Conservation (phyloP, 2,797 vertebrate species). For the Halcyon chelicuti region DNA sequence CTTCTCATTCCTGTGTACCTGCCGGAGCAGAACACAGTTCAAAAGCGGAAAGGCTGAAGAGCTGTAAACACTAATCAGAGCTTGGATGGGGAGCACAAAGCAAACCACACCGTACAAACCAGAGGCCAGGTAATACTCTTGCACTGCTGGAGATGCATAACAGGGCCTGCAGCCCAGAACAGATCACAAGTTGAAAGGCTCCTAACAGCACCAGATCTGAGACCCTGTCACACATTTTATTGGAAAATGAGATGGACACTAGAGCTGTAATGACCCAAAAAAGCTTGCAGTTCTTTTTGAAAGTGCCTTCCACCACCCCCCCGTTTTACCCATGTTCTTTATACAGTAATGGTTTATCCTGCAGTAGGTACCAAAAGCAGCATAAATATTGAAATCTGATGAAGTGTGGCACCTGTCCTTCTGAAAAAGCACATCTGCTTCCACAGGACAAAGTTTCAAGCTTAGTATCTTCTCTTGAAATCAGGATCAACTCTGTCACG, state of each 20-base stretch:
- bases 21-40: too few relatives aligned
- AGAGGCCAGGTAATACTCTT: background rate
- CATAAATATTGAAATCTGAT: too few relatives aligned
- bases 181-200: background rate
- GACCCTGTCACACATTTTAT: background rate
- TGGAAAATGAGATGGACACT: background rate
- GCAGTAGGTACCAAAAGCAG: background rate
- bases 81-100: background rate
- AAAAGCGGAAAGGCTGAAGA: rapidly evolving
- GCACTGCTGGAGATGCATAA: rapidly evolving
- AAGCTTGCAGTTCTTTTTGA: background rate
- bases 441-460: background rate
- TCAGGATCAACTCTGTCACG: background rate
- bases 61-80: rapidly evolving
- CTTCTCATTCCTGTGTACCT: background rate
- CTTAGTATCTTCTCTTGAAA: background rate
- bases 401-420: background rate
- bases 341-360: background rate
- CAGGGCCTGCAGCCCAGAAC: rapidly evolving
- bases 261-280: background rate
- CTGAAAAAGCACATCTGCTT: background rate
- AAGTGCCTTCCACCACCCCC: background rate
- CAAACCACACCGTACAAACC: background rate
- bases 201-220: background rate
- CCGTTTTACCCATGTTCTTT: background rate